Percentiles rank a stretch among this genome's conserved stretches.
phyloP scores from a whole-genome alignment of 2,797 vertebrate species.

The Amniataba percoides region DNA sequence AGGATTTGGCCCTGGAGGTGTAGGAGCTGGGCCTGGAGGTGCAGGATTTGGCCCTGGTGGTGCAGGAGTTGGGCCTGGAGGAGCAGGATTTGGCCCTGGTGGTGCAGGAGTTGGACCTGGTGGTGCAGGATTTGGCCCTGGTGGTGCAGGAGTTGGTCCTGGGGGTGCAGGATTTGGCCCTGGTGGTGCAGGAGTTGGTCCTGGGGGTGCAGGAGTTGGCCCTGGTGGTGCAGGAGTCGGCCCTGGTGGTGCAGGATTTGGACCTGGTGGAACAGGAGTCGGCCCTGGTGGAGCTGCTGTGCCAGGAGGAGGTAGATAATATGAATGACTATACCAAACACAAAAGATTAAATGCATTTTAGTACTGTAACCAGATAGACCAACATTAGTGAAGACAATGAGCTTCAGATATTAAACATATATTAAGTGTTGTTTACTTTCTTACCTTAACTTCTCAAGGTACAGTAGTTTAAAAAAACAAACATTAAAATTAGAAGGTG shows the following conservation, averaged over 20 bases:
- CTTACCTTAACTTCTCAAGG: not conserved
- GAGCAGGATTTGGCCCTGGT: conserved; percentile 41
- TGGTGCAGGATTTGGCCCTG: conserved; percentile 39
- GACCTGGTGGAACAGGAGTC: conserved; percentile 60
- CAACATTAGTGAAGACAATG: not conserved
- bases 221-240: conserved; percentile 53
- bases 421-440: not conserved
- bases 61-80: conserved; percentile 36
- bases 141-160: conserved; percentile 30
- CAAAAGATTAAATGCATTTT: not conserved
- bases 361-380: not conserved
- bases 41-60: conserved; percentile 42
- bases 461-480: not conserved
- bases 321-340: not conserved
- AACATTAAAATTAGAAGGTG: not conserved
- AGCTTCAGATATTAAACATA: not conserved
- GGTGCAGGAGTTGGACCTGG: conserved; percentile 39
- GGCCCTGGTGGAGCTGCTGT: conserved; percentile 40
- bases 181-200: conserved; percentile 47
- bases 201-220: conserved; percentile 47
- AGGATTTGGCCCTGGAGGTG: conserved; percentile 47
- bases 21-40: conserved; percentile 47
- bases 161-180: conserved; percentile 50
- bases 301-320: conserved; percentile 62
- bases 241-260: conserved; percentile 30